Base-by-base conservation (phyloP, 2,888 invertebrate genomes). In the Pollenia angustigena region DNA sequence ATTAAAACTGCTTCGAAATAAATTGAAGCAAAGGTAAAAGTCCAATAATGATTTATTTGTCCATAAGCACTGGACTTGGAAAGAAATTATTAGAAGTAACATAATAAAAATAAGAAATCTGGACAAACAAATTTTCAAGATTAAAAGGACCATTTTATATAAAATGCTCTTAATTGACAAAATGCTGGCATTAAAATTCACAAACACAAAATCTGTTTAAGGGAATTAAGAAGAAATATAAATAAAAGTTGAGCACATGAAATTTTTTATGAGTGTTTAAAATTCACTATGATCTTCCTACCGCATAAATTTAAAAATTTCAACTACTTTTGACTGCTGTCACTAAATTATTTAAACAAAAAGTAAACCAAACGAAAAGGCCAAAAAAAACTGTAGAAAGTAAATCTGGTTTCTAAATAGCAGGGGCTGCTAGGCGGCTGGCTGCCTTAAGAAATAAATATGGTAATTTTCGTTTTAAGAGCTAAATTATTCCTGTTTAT, bases 101-200 rank as follows among this genome's bases (percentile, higher is more conserved):
- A 32, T 6, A 32, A 50, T 52, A 50, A 52, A 52, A n/a, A 16
- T 16, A 16, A 69, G 44, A 16, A 18, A 42, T 3, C 1, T 54
- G 10, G 16, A 14, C 52, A 50, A 42, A 75, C 42, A 42, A 62
- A 62, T 18, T 58, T 58, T 62, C 18, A 42, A 62, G 42, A n/a
- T 62, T 75, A 18, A 75, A 62, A 44, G 48, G n/a, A 32, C 68
- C 56, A 58, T 50, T 68, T 16, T 58, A 68, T 16, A 48, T 58
- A 68, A 68, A 78, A 78, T 68, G 68, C 16, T 68, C 66, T 50
- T 78, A 56, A 78, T 46, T 9, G n/a, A 40, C 16, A 32, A 54
- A 54, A 54, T 69, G 12, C 32, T 14, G 58, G 8, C 14, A 58
- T 58, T 58, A 14, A 58, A 58, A 58, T 40, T 32, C n/a, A 58